phyloP scores from a whole-genome alignment of 1,140 invertebrate species.

The Drosophila athabasca region DNA sequence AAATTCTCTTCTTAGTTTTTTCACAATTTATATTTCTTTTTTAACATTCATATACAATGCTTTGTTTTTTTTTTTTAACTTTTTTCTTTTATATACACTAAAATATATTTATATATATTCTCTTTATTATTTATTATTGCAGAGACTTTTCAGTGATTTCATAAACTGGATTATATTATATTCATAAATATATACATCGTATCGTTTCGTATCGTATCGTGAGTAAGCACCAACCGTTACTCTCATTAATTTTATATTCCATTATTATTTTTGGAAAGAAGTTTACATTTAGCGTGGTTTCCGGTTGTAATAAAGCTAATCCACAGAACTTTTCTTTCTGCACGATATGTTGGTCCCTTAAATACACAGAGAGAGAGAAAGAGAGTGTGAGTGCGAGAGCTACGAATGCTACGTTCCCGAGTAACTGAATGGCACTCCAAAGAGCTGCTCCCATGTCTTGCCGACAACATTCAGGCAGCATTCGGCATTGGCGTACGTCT shows the following conservation, averaged over 20 bases:
- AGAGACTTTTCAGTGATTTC: slow-evolving; percentile 26
- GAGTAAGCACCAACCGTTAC: slow-evolving; percentile 47
- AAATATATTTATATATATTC: no score
- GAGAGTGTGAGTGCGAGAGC: background rate
- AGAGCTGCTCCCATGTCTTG: slow-evolving; percentile 74
- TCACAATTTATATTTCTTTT: background rate
- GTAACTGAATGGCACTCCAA: slow-evolving; percentile 74
- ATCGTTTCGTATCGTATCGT: slow-evolving; percentile 13
- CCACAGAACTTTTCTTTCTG: background rate
- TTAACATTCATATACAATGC: background rate
- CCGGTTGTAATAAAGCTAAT: slow-evolving; percentile 41
- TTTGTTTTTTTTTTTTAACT: background rate
- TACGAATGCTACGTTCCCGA: slow-evolving; percentile 51
- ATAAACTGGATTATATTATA: slow-evolving; percentile 17
- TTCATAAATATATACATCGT: slow-evolving; percentile 40
- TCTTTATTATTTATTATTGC: slow-evolving; percentile 18
- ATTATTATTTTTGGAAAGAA: slow-evolving; percentile 21
- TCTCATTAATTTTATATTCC: slow-evolving; percentile 41
- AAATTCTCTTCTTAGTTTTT: background rate
- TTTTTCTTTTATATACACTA: slow-evolving; percentile 10
- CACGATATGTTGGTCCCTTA: slow-evolving; percentile 39
- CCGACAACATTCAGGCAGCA: slow-evolving; percentile 70
- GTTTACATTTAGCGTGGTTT: slow-evolving; percentile 4
- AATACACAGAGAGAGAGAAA: background rate
- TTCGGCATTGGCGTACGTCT: slow-evolving; percentile 65